phyloP scores from a whole-genome alignment of 2,113 vertebrate genomes.

The Heterotis niloticus region DNA sequence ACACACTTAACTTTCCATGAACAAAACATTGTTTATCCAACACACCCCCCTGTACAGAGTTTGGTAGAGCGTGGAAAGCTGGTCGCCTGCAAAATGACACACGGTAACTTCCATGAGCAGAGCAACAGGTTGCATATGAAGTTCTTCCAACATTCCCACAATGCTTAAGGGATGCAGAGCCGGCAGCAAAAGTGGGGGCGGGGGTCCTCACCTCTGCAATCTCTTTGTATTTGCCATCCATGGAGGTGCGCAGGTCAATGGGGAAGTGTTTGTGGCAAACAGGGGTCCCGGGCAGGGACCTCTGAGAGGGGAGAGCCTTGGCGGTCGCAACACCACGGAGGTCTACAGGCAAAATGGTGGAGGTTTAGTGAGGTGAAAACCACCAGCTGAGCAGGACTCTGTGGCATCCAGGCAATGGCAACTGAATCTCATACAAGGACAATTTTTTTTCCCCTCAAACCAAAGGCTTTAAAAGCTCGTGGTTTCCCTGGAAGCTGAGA shows the following conservation, averaged over 20 bases:
- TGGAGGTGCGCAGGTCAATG: slow-evolving; percentile 83
- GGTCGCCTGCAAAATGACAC: not conserved
- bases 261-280: slow-evolving; percentile 75
- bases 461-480: too few species aligned
- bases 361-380: not conserved
- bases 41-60: not conserved
- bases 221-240: slow-evolving; percentile 94
- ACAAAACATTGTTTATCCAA: not conserved
- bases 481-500: too few species aligned
- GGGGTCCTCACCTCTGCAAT: slow-evolving; percentile 79
- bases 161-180: not conserved
- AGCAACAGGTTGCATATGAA: too few species aligned
- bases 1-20: not conserved
- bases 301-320: slow-evolving; percentile 75
- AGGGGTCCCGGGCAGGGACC: slow-evolving; percentile 79
- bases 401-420: not conserved
- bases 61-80: not conserved
- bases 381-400: not conserved
- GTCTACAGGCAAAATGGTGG: slow-evolving; percentile 55
- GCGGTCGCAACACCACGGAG: slow-evolving; percentile 58
- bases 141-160: not conserved
- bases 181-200: too few species aligned
- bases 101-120: not conserved
- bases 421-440: not conserved
- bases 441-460: not conserved